These are phyloP conservation scores for Volucella bombylans DNA, from an alignment of 2,888 invertebrate species.

Conservation along the genomic window DNA sequence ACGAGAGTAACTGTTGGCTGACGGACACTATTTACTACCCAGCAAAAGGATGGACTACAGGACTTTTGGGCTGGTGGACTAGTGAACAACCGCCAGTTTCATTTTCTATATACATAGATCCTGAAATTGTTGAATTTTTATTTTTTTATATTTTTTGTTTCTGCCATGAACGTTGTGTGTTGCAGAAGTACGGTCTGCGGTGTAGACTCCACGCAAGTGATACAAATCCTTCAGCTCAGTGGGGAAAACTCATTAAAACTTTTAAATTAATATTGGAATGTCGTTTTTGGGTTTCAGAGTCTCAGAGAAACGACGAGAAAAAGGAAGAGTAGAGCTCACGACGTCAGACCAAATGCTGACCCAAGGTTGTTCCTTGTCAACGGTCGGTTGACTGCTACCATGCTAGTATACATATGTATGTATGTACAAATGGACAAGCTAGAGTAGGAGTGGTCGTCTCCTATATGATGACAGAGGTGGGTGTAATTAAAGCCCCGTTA, in stretches of 20 bases:
- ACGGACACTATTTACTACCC: constrained; percentile 60
- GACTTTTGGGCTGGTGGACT: too few species aligned
- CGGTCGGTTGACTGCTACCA: background rate
- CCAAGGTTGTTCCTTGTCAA: constrained; percentile 52
- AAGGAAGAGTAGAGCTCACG: constrained; percentile 15
- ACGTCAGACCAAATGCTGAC: constrained; percentile 35
- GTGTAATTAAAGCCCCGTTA: constrained; percentile 18
- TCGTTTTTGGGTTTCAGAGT: constrained; percentile 14
- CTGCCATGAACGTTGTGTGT: too few species aligned
- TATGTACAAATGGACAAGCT: background rate
- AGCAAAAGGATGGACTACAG: background rate
- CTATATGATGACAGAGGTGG: background rate
- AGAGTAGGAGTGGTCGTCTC: background rate
- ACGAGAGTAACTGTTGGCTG: constrained; percentile 60
- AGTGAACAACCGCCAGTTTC: constrained; percentile 1
- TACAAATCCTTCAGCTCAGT: constrained; percentile 70
- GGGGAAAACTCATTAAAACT: constrained; percentile 72
- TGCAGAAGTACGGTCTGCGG: constrained; percentile 34
- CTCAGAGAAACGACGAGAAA: too few species aligned
- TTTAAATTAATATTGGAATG: constrained; percentile 72
- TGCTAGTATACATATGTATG: background rate
- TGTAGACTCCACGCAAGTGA: constrained; percentile 49
- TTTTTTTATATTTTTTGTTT: too few species aligned
- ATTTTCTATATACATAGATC: constrained; percentile 17
- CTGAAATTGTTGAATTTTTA: background rate